Conservation (phyloP, 2,888 invertebrate species). For the Conomelus anceps region DNA sequence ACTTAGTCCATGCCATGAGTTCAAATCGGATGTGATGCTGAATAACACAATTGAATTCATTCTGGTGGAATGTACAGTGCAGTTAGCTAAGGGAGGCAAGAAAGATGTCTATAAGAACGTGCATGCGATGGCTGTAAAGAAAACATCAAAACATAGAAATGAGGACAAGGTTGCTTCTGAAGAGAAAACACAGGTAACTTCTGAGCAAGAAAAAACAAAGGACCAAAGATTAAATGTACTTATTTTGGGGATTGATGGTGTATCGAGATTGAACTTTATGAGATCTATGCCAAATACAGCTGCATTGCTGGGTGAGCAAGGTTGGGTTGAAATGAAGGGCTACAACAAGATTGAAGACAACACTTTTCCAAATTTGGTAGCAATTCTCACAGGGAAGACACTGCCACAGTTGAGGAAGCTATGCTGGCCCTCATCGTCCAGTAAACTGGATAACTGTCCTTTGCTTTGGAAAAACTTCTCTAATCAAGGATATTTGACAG, state of each 20-base stretch:
- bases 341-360: slow-evolving; percentile 79
- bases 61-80: slow-evolving; percentile 28
- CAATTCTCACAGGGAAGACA: slow-evolving; percentile 63
- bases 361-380: slow-evolving; percentile 85
- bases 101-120: slow-evolving; percentile 48
- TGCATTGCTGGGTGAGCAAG: slow-evolving; percentile 57
- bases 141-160: slow-evolving; percentile 47
- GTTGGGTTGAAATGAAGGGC: slow-evolving; percentile 65
- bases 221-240: slow-evolving; percentile 53
- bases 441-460: slow-evolving; percentile 59
- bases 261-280: slow-evolving; percentile 70
- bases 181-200: slow-evolving; percentile 2
- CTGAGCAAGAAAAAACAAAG: background rate
- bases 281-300: slow-evolving; percentile 68
- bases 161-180: slow-evolving; percentile 34
- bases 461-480: slow-evolving; percentile 70
- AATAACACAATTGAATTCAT: slow-evolving; percentile 29
- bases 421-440: slow-evolving; percentile 30
- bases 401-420: slow-evolving; percentile 29
- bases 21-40: slow-evolving; percentile 29
- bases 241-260: slow-evolving; percentile 76
- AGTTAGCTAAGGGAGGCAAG: slow-evolving; percentile 22
- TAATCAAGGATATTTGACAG: slow-evolving; percentile 64
- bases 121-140: slow-evolving; percentile 50
- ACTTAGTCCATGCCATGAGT: slow-evolving; percentile 26